These are phyloP conservation scores for Pogonocichla stellata DNA, from an alignment of 2,113 vertebrate species.

Conservation along the genomic window DNA sequence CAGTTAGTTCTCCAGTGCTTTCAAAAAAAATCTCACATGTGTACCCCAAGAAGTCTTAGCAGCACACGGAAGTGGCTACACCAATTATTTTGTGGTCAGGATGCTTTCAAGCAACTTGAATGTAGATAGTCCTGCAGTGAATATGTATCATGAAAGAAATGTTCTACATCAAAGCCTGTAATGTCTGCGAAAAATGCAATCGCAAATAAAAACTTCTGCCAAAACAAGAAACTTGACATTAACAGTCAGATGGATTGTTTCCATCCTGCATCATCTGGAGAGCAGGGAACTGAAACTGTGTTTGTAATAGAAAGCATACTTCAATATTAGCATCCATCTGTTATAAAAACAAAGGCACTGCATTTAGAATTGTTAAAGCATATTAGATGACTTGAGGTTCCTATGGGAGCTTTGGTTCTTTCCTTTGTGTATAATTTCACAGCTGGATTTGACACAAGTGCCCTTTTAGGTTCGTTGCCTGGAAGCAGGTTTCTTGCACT, in stretches of 20 bases:
- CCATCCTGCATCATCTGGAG: constrained; percentile 25
- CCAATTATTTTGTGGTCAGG: not conserved
- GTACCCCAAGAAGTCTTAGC: constrained; percentile 1
- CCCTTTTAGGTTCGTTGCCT: not conserved
- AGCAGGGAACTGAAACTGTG: not conserved
- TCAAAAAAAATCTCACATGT: not conserved
- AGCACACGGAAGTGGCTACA: not conserved
- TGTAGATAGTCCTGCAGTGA: constrained; percentile 2
- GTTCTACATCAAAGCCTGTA: constrained; percentile 24
- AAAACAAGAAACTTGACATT: constrained; percentile 18
- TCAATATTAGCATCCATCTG: not conserved
- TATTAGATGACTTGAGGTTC: not conserved
- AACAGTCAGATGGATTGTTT: not conserved
- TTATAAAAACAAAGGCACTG: not conserved
- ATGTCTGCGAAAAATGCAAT: not conserved
- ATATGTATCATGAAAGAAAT: not conserved
- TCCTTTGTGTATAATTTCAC: constrained; percentile 9
- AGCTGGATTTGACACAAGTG: not conserved
- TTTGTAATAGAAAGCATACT: constrained; percentile 20
- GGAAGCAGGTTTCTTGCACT: not conserved
- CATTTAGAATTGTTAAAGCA: not conserved
- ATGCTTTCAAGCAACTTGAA: not conserved
- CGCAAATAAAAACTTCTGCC: constrained; percentile 52
- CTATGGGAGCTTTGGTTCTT: not conserved
- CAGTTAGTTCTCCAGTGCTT: not conserved